Percentiles rank a stretch among this genome's conserved stretches.
Evolutionary conservation across 2,888 invertebrate genomes (phyloP).

Genomic region (Minunthozetes semirufus): DNA sequence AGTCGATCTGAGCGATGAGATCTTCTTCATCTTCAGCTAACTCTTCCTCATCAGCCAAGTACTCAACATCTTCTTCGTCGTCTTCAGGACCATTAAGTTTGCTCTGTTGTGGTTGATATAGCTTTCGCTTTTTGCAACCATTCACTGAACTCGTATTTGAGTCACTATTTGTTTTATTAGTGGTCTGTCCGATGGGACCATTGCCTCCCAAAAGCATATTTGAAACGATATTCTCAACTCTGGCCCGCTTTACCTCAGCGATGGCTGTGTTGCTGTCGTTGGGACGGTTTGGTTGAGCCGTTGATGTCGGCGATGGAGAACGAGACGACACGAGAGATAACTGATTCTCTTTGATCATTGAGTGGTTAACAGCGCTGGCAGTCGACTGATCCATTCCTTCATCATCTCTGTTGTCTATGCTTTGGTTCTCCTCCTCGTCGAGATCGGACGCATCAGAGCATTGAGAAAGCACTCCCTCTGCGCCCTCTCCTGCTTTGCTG

Average conservation of each 20-base stretch:
- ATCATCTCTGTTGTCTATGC: slow-evolving; percentile 21
- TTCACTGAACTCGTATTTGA: slow-evolving; percentile 55
- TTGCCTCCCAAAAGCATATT: slow-evolving; percentile 59
- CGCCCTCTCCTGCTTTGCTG: slow-evolving; percentile 26
- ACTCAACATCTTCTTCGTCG: slow-evolving; percentile 49
- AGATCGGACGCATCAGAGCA: slow-evolving; percentile 30
- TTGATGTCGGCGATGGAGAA: slow-evolving; percentile 24
- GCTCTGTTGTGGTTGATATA: slow-evolving; percentile 91
- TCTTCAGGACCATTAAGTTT: slow-evolving; percentile 41
- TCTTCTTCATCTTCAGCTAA: slow-evolving; percentile 54
- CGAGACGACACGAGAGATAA: neutral
- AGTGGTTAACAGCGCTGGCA: neutral
- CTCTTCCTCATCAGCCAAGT: slow-evolving; percentile 55
- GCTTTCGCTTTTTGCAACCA: slow-evolving; percentile 89
- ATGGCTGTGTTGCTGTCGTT: neutral
- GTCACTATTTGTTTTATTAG: neutral
- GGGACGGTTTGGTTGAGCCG: slow-evolving; percentile 19
- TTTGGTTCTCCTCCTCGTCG: slow-evolving; percentile 28
- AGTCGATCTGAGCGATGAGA: slow-evolving; percentile 52
- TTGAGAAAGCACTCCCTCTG: slow-evolving; percentile 29
- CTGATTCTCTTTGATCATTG: neutral
- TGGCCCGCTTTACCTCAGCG: slow-evolving; percentile 74
- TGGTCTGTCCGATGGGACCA: slow-evolving; percentile 38
- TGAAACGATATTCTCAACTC: slow-evolving; percentile 90
- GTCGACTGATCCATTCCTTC: slow-evolving; percentile 21